Percentiles rank a stretch among this genome's conserved stretches.
Evolutionary conservation across 2,888 invertebrate genomes (phyloP).

Genomic region (Eristalis pertinax): DNA sequence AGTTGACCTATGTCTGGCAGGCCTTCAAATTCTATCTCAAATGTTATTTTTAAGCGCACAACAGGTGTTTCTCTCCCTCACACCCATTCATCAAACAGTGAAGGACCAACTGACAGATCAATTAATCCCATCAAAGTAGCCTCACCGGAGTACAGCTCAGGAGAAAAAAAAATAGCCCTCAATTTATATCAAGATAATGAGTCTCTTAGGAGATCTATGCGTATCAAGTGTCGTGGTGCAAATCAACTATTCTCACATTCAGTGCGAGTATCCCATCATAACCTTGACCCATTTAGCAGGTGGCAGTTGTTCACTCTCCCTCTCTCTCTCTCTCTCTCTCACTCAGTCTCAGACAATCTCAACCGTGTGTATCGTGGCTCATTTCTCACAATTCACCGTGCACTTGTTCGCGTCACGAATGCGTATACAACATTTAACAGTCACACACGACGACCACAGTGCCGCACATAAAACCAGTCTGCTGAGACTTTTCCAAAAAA

Average conservation of each 20-base stretch:
- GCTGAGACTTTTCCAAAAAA: not conserved
- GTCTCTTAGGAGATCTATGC: not conserved
- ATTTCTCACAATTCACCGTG: not conserved
- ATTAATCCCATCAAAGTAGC: not conserved
- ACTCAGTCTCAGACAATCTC: not conserved
- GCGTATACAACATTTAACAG: not conserved
- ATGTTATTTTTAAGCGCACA: too few relatives aligned
- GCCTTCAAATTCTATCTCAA: too few relatives aligned
- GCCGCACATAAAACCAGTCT: not conserved
- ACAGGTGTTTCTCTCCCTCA: too few relatives aligned
- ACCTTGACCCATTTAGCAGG: not conserved
- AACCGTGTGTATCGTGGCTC: not conserved
- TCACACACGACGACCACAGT: not conserved
- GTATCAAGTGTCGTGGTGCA: not conserved
- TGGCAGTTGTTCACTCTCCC: too few relatives aligned
- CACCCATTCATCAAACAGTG: too few relatives aligned
- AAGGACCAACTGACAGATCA: not conserved
- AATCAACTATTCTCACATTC: not conserved
- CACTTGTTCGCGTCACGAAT: not conserved
- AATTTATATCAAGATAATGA: conserved; percentile 11
- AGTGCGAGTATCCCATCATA: not conserved
- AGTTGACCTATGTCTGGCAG: too few relatives aligned
- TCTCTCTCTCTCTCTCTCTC: too few relatives aligned
- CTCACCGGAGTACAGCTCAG: not conserved
- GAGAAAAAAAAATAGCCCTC: not conserved